Base-by-base conservation (phyloP, 2,797 vertebrate species). In the Poecilia velifera region DNA sequence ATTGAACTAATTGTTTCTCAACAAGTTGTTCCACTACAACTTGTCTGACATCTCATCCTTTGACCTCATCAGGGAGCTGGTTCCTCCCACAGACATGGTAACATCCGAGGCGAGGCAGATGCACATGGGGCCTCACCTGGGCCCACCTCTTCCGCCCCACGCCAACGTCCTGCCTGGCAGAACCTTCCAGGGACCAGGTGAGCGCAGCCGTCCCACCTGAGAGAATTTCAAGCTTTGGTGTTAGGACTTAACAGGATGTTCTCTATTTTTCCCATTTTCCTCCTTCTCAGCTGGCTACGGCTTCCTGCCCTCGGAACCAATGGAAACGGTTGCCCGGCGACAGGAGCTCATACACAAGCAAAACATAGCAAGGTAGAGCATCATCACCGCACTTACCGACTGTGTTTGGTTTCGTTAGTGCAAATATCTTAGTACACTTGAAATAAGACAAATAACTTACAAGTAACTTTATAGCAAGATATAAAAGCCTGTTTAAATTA, bases 301-400 rank as follows among this genome's bases (percentile, higher is more conserved):
- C 75, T 97, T 98, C 91, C 89, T 99, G 82, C 97, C 96, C 76
- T 94, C 97, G 18, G 97, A 99, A 89, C 96, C 97, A 83, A 93
- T 98, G 95, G 98, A 98, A 92, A 95, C 97, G 72, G 91, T 97
- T 92, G 95, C 97, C 83, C 96, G 97, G 91, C 96, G 97, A 94
- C 98, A 98, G 89, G 98, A 99, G 90, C 88, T 98, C 76, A 95
- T 97, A 91, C 97, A 98, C 91, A 98, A 98, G 90, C 98, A 98
- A 93, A 98, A 97, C 84, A 96, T 97, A 86, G 97, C 97, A 94
- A 98, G 98, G 98, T 99, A 96, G 82, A 45, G 73, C 18, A 49
- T 77, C 43, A 76, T 71, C 28, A 25, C 22, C 53, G n/a, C 51
- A 51, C 51, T 3, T 25, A 53, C 8, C 20, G 9, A 53, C 8